Percentiles rank a stretch among this genome's conserved stretches.
Evolutionary conservation across 2,797 vertebrate genomes (phyloP).

Genomic region (Gymnodraco acuticeps): DNA sequence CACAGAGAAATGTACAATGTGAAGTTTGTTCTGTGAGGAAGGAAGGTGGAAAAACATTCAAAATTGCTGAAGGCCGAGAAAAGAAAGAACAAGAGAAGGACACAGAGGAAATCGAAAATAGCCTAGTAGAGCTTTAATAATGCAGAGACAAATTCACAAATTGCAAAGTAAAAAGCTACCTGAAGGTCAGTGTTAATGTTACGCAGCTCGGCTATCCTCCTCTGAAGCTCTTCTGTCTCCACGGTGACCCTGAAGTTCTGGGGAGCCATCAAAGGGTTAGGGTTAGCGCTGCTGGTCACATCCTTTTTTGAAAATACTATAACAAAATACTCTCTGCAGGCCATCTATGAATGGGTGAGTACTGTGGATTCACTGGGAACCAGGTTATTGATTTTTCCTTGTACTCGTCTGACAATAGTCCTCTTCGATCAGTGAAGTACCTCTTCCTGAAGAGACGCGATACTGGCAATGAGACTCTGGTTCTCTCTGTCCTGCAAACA

Average conservation of each 20-base stretch:
- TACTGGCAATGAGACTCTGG: slow-evolving; percentile 86
- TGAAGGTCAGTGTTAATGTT: slow-evolving; percentile 87
- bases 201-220: slow-evolving; percentile 86
- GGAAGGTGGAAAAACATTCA: not conserved
- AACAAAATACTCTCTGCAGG: not conserved
- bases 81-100: not conserved
- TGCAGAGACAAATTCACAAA: not conserved
- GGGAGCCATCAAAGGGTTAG: slow-evolving; percentile 35
- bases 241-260: slow-evolving; percentile 88
- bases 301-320: not conserved
- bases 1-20: not conserved
- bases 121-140: not conserved
- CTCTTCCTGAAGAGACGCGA: slow-evolving; percentile 91
- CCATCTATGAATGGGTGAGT: not conserved
- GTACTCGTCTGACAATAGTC: not conserved
- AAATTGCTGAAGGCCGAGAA: not conserved
- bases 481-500: slow-evolving; percentile 89
- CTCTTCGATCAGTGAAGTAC: slow-evolving; percentile 69
- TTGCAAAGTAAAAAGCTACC: slow-evolving; percentile 73
- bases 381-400: not conserved
- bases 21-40: not conserved
- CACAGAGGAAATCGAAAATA: not conserved
- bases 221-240: slow-evolving; percentile 87
- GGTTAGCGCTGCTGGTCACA: slow-evolving; percentile 10
- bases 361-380: not conserved